Evolutionary conservation across 1,140 invertebrate genomes (phyloP), one percentile per base, ranked within the genome.

Genomic region (Sycophila sp.): DNA sequence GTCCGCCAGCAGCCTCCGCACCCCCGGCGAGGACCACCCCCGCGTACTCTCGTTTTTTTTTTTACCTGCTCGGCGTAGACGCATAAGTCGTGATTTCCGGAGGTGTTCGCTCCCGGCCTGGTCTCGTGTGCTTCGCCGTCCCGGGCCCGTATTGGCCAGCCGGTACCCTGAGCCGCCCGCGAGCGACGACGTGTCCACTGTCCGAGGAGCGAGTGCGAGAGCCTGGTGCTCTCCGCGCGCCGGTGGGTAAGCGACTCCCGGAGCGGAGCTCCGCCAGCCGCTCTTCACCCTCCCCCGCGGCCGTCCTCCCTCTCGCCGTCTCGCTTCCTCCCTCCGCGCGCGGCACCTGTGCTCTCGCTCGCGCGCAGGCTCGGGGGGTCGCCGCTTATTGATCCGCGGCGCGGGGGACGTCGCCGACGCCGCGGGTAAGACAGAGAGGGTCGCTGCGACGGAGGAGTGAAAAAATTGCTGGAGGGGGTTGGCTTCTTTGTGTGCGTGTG

Each of bases 51-150:
- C 56, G 15, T 59, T 34, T 10, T n/a, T 6, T 34, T 10, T 22
- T 55, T 85, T 85, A 85, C 85, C 85, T 85, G 82, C 84, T 85
- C 82, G 83, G 78, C 80, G 83, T 78, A 83, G 85, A 86, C 83
- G 85, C 85, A 86, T 86, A 86, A 83, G 85, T 86, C 83, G 84
- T 79, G 79, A 78, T 86, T 84, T 84, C 75, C 77, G 77, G 78
- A 77, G 77, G 76, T 82, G 77, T 77, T 71, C 71, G 70, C 71
- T 71, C 71, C 69, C 72, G 76, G 75, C 71, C 71, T 75, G 78
- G 83, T 82, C 71, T 73, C 26, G 63, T 64, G 59, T 74, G 53
- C 17, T n/a, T n/a, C n/a, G n/a, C n/a, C n/a, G n/a, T 66, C 40
- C 83, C 83, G 84, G 79, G 83, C 84, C 87, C 45, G 56, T 51